phyloP scores from a whole-genome alignment of 2,888 invertebrate species.

The Nineta flava region DNA sequence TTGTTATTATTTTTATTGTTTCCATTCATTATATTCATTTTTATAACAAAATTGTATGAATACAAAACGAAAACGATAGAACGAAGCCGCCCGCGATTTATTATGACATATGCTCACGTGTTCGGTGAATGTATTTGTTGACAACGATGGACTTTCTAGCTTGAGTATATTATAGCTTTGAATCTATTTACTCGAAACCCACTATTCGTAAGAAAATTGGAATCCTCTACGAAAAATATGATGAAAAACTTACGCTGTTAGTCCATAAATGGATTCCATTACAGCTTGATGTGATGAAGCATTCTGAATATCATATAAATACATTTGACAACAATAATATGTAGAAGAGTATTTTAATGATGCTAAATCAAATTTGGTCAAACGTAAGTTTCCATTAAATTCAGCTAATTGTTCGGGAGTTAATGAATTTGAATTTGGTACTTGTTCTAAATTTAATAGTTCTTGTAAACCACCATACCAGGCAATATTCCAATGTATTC shows the following conservation, averaged over 20 bases:
- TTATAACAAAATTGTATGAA: too few relatives aligned
- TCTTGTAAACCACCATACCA: slow-evolving; percentile 25
- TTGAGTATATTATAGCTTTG: background rate
- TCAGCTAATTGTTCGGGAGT: slow-evolving; percentile 12
- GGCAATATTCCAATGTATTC: slow-evolving; percentile 29
- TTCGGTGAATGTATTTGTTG: too few relatives aligned
- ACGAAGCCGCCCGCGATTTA: too few relatives aligned
- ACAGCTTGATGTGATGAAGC: slow-evolving; percentile 44
- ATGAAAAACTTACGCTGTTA: slow-evolving; percentile 33
- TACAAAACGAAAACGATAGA: too few relatives aligned
- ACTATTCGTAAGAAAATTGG: background rate
- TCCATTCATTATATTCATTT: too few relatives aligned
- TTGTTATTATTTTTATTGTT: too few relatives aligned
- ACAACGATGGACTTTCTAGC: too few relatives aligned
- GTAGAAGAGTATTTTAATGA: slow-evolving; percentile 35
- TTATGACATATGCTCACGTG: slow-evolving; percentile 3
- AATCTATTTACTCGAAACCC: too few relatives aligned
- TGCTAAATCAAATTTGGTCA: slow-evolving; percentile 29
- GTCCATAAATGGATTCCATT: slow-evolving; percentile 32
- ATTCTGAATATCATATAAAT: slow-evolving; percentile 42
- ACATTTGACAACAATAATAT: slow-evolving; percentile 32
- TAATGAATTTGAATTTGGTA: slow-evolving; percentile 12
- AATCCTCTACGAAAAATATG: background rate
- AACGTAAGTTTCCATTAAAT: slow-evolving; percentile 20
- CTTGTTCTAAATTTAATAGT: slow-evolving; percentile 20